Evolutionary conservation across 2,797 vertebrate genomes (phyloP).

Genomic region (Sarcophilus harrisii): DNA sequence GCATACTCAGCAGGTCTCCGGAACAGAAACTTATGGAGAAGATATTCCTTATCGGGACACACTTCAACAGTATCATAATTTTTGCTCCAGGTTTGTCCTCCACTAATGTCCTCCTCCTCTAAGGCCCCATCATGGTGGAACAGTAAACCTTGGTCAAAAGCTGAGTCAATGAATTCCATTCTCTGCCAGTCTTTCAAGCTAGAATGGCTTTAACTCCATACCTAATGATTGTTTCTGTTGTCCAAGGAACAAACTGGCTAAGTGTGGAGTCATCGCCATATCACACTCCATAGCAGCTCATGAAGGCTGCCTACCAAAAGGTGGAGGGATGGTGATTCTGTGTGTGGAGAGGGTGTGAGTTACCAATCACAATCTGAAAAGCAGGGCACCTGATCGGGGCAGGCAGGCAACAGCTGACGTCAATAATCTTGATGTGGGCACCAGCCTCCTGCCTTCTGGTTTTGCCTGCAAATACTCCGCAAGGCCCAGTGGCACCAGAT

Average conservation of each 20-base stretch:
- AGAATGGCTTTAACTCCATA: neutral
- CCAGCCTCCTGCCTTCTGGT: neutral
- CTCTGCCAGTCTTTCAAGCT: neutral
- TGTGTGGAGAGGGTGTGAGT: neutral
- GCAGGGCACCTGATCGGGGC: neutral
- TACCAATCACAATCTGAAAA: neutral
- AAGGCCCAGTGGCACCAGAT: neutral
- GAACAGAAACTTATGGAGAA: neutral
- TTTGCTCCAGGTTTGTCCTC: neutral
- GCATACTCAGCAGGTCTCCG: conserved; percentile 60
- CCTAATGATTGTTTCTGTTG: neutral
- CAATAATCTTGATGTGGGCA: neutral
- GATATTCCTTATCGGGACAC: fast-evolving
- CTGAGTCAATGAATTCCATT: neutral
- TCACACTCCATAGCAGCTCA: neutral
- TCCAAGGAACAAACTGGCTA: neutral
- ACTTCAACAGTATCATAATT: neutral
- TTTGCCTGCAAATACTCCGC: neutral
- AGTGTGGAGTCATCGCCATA: neutral
- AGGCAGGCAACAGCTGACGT: neutral
- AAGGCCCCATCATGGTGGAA: neutral
- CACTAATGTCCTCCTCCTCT: neutral
- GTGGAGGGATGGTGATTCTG: neutral
- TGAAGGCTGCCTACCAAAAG: neutral
- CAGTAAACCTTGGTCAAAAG: neutral